Conservation (phyloP, 1,140 invertebrate species). For the Drosophila watanabei region DNA sequence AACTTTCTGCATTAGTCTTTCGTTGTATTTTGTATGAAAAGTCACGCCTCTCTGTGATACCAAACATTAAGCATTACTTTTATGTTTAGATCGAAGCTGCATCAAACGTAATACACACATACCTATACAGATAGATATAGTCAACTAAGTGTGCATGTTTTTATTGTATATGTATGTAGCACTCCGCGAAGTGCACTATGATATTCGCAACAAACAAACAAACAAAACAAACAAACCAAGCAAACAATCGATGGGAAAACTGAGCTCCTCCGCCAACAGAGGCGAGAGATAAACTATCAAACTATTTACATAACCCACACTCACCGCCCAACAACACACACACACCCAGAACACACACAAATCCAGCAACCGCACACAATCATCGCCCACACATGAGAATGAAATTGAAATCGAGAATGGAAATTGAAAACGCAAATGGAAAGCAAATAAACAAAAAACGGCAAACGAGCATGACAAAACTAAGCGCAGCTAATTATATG, state of each 20-base stretch:
- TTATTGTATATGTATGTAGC: conserved; percentile 70
- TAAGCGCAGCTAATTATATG: conserved; percentile 71
- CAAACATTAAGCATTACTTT: conserved; percentile 85
- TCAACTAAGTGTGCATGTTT: conserved; percentile 77
- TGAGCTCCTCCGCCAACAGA: conserved; percentile 27
- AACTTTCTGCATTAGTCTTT: conserved; percentile 75
- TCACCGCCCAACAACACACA: conserved; percentile 5
- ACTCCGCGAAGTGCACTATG: conserved; percentile 55
- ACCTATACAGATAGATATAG: conserved; percentile 61
- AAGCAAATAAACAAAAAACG: conserved; percentile 54
- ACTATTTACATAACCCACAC: conserved; percentile 41
- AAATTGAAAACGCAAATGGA: conserved; percentile 35
- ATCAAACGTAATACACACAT: conserved; percentile 55
- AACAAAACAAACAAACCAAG: conserved; percentile 7
- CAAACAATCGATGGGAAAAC: conserved; percentile 20
- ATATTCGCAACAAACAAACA: conserved; percentile 61
- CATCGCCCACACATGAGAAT: conserved; percentile 7
- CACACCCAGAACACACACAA: conserved; percentile 2
- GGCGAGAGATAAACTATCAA: conserved; percentile 53
- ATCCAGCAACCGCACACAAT: conserved; percentile 5
- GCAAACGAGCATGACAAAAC: conserved; percentile 70
- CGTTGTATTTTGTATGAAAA: conserved; percentile 75
- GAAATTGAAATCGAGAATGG: conserved; percentile 22
- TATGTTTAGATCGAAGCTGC: conserved; percentile 82
- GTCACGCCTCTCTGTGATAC: conserved; percentile 86